A percentile compares a stretch with the other conserved stretches of the same genome.
phyloP scores from a whole-genome alignment of 2,888 invertebrate species.

The Limnephilus lunatus region DNA sequence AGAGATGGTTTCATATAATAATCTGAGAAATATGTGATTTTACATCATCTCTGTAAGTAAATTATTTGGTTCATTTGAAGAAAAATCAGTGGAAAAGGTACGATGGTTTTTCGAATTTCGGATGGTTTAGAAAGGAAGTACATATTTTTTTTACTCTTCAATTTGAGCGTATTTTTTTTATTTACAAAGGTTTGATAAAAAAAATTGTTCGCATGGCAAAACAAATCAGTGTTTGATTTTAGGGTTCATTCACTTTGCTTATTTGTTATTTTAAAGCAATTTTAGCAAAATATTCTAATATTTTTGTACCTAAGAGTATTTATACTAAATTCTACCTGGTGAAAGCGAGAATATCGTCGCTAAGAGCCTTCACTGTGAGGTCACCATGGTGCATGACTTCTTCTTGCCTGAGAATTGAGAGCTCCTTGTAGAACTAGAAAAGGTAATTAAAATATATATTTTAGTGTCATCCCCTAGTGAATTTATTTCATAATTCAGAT shows the following conservation, averaged over 20 bases:
- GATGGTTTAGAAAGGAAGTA: background rate
- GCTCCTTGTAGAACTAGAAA: conserved; percentile 68
- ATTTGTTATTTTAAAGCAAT: too few relatives aligned
- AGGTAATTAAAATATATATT: conserved; percentile 56
- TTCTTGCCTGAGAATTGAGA: conserved; percentile 68
- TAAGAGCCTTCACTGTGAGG: conserved; percentile 65
- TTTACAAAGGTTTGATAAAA: background rate
- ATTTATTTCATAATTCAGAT: background rate
- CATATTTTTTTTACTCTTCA: background rate
- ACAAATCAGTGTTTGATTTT: too few relatives aligned
- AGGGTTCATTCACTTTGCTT: too few relatives aligned
- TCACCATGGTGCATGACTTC: conserved; percentile 67
- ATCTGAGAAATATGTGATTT: background rate
- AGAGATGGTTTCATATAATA: background rate
- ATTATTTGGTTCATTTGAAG: background rate
- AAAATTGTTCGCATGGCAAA: too few relatives aligned
- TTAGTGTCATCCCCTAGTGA: background rate
- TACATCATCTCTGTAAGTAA: background rate
- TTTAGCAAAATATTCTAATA: too few relatives aligned
- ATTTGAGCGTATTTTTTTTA: background rate
- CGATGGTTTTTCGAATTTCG: background rate
- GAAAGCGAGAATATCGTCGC: conserved; percentile 55
- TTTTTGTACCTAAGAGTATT: too few relatives aligned
- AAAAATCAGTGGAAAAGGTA: background rate
- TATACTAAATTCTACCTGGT: too few relatives aligned